These are phyloP conservation scores for Terebella lapidaria DNA, from an alignment of 2,888 invertebrate genomes.

Conservation along the genomic window DNA sequence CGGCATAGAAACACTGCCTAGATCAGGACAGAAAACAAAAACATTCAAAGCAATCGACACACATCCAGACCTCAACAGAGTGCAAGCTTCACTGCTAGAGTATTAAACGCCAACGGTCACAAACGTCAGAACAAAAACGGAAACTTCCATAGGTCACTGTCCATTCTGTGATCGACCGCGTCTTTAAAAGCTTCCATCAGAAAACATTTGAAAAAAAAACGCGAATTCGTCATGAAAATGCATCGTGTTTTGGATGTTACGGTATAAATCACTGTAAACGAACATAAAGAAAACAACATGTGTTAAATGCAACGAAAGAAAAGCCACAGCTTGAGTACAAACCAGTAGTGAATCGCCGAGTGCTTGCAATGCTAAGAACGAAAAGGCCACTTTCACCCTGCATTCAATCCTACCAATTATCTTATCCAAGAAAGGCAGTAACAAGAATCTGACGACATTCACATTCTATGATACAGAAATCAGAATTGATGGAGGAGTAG, in stretches of 20 bases:
- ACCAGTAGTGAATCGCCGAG: background rate
- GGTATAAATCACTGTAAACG: background rate
- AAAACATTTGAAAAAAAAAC: background rate
- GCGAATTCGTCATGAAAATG: background rate
- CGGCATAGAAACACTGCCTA: background rate
- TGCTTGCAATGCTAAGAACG: background rate
- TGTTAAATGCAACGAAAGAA: background rate
- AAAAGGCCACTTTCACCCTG: background rate
- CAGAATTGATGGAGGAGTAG: background rate
- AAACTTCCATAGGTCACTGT: background rate
- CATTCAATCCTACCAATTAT: background rate
- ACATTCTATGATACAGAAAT: background rate
- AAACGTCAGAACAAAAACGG: background rate
- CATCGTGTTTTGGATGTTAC: background rate
- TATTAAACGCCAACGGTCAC: background rate
- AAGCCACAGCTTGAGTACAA: background rate
- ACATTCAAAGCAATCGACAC: background rate
- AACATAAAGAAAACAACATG: background rate
- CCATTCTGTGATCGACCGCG: background rate
- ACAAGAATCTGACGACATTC: background rate
- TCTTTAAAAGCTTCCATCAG: background rate
- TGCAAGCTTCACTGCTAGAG: background rate
- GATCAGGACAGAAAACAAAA: background rate
- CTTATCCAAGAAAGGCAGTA: background rate
- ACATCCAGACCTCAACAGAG: background rate